A percentile compares a stretch with the other conserved stretches of the same genome.
Evolutionary conservation across 2,113 vertebrate genomes (phyloP).

Genomic region (Elaphurus davidianus): DNA sequence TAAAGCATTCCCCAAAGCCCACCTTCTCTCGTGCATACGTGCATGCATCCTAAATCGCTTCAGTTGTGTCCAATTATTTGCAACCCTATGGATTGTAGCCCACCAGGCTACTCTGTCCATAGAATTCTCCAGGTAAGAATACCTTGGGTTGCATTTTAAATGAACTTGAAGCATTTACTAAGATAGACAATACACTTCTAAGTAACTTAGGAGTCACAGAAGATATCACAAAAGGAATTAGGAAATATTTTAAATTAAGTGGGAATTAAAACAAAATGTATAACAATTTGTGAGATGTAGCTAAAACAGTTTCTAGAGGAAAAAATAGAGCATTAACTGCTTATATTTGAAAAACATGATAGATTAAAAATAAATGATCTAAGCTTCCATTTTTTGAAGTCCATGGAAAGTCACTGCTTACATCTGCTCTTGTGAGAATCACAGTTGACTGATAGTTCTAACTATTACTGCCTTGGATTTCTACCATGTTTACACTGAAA

Average conservation of each 20-base stretch:
- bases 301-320: neutral
- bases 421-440: neutral
- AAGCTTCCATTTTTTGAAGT: neutral
- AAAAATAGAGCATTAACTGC: neutral
- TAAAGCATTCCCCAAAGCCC: neutral
- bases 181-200: neutral
- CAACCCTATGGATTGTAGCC: neutral
- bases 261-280: neutral
- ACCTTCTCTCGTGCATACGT: neutral
- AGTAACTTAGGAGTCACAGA: neutral
- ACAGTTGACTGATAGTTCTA: neutral
- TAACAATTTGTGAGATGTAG: neutral
- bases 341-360: neutral
- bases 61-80: neutral
- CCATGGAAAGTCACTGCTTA: neutral
- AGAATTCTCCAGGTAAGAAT: neutral
- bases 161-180: neutral
- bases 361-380: neutral
- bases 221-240: neutral
- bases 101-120: neutral
- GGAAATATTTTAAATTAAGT: neutral
- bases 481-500: neutral
- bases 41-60: accelerated
- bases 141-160: neutral
- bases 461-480: too few species aligned